Conservation (phyloP, 2,888 invertebrate genomes). For the Bugula neritina region DNA sequence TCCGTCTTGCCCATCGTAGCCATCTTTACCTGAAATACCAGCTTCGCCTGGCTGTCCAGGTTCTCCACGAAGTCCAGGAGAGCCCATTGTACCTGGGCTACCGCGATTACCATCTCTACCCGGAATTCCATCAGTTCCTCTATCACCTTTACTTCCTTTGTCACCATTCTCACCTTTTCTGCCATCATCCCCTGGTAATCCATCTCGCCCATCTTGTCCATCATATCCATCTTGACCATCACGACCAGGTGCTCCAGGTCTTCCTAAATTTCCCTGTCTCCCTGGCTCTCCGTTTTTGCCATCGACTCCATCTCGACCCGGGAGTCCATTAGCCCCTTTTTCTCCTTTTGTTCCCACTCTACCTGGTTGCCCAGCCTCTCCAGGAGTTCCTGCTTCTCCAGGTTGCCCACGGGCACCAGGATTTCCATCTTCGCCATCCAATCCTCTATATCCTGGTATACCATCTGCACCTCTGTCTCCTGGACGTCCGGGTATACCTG, state of each 20-base stretch:
- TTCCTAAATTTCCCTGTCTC: background rate
- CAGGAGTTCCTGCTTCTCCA: constrained; percentile 2
- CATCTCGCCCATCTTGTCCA: constrained; percentile 30
- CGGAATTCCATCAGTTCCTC: constrained; percentile 17
- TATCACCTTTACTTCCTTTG: constrained; percentile 27
- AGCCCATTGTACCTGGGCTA: constrained; percentile 11
- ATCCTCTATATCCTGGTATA: constrained; percentile 15
- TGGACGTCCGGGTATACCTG: constrained; percentile 13
- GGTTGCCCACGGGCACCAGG: constrained; percentile 22
- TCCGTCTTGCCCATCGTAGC: constrained; percentile 23
- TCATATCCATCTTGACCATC: constrained; percentile 24
- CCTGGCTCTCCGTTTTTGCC: constrained; percentile 27
- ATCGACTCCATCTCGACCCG: constrained; percentile 11
- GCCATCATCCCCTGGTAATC: constrained; percentile 10
- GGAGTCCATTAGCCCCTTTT: constrained; percentile 2
- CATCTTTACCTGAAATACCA: background rate
- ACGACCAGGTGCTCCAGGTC: constrained; percentile 22
- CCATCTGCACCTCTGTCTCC: constrained; percentile 26
- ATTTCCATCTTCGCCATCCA: constrained; percentile 25
- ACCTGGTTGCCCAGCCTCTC: constrained; percentile 1
- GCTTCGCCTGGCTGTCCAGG: constrained; percentile 22
- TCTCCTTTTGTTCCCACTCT: background rate
- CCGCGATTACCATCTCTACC: constrained; percentile 26
- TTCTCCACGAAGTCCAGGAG: constrained; percentile 20
- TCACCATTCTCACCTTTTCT: constrained; percentile 28